phyloP scores from a whole-genome alignment of 1,140 invertebrate genomes.

The Hermetia illucens region DNA sequence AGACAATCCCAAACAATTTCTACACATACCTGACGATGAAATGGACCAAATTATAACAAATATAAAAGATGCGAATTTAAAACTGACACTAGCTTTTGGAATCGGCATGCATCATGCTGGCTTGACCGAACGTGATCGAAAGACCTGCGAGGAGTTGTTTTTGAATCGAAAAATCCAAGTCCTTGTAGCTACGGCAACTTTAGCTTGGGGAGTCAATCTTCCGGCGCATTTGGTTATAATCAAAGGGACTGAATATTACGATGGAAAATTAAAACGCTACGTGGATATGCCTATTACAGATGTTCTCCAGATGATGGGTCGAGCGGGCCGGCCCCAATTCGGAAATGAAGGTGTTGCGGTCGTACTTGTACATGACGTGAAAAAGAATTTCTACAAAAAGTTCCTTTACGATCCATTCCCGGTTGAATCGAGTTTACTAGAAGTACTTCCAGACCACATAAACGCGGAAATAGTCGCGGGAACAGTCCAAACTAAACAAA shows the following conservation, averaged over 20 bases:
- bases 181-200: slow-evolving; percentile 90
- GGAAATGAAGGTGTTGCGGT: slow-evolving; percentile 92
- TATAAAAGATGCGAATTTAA: slow-evolving; percentile 83
- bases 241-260: slow-evolving; percentile 94
- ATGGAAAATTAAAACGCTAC: slow-evolving; percentile 91
- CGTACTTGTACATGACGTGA: slow-evolving; percentile 93
- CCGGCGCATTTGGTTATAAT: slow-evolving; percentile 61
- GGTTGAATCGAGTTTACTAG: slow-evolving; percentile 87
- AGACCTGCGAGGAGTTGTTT: slow-evolving; percentile 88
- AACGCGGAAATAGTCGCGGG: slow-evolving; percentile 96
- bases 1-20: slow-evolving; percentile 88
- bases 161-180: slow-evolving; percentile 96
- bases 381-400: slow-evolving; percentile 99
- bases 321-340: slow-evolving; percentile 89
- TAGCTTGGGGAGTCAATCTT: slow-evolving; percentile 99
- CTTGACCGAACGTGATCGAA: slow-evolving; percentile 80
- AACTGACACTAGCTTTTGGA: slow-evolving; percentile 89
- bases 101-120: slow-evolving; percentile 98
- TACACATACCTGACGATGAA: slow-evolving; percentile 75
- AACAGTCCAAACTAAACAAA: slow-evolving; percentile 83
- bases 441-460: slow-evolving; percentile 88
- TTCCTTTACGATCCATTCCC: slow-evolving; percentile 99
- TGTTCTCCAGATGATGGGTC: slow-evolving; percentile 98
- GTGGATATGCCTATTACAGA: slow-evolving; percentile 99
- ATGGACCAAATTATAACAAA: slow-evolving; percentile 62